Percentiles rank a stretch among this genome's conserved stretches.
These are phyloP conservation scores for Accipiter cooperii DNA, from an alignment of 2,113 vertebrate genomes.

Conservation along the genomic window DNA sequence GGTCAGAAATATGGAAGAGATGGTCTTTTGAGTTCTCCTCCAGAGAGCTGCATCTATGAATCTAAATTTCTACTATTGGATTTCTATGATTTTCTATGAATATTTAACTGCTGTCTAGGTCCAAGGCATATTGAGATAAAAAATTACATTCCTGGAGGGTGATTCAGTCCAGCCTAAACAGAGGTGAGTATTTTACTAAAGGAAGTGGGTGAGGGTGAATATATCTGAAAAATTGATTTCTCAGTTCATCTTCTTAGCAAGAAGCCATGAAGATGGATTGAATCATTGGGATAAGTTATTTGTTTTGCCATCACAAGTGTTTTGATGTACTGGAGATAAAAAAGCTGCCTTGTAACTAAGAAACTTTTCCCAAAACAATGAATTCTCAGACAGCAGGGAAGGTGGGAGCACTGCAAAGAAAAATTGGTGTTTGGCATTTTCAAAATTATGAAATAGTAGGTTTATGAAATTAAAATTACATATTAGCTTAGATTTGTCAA, in stretches of 20 bases:
- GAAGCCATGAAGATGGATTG: background rate
- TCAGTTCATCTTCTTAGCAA: background rate
- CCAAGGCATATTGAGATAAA: background rate
- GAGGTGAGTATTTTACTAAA: background rate
- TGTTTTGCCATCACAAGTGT: background rate
- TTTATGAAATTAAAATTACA: background rate
- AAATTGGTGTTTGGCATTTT: background rate
- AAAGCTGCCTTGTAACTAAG: background rate
- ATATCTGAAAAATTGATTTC: conserved; percentile 30
- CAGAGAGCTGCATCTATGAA: background rate
- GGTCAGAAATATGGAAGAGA: background rate
- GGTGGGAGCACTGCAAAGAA: background rate
- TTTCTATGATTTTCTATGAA: conserved; percentile 41
- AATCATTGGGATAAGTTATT: background rate
- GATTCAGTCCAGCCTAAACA: background rate
- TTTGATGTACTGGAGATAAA: background rate
- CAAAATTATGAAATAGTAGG: background rate
- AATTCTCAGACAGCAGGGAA: background rate
- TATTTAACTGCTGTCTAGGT: background rate
- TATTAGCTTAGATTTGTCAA: background rate
- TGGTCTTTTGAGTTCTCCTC: background rate
- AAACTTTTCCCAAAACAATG: background rate
- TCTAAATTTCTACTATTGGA: background rate
- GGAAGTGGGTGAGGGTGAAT: background rate
- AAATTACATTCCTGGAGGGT: background rate